phyloP scores from a whole-genome alignment of 2,113 vertebrate species.

The Ictalurus punctatus region DNA sequence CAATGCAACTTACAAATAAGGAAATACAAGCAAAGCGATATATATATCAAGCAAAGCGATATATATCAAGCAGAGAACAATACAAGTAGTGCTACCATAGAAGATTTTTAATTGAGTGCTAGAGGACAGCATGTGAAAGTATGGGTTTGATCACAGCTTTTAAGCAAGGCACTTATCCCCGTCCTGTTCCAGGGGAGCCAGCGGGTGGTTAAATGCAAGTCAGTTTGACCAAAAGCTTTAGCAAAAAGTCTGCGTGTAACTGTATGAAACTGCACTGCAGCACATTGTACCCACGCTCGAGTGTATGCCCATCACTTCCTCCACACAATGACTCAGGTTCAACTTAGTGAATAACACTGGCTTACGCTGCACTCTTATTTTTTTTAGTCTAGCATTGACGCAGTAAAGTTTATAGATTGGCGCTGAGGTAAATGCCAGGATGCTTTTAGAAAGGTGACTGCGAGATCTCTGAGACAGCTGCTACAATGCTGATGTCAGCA shows the following conservation, averaged over 20 bases:
- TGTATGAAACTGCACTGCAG: not conserved
- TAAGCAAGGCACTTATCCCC: constrained; percentile 9
- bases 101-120: too few relatives aligned
- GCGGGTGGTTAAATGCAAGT: constrained; percentile 6
- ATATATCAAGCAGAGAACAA: too few relatives aligned
- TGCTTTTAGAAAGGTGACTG: constrained; percentile 29
- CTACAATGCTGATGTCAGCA: constrained; percentile 21
- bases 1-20: too few relatives aligned
- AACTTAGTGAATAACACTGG: not conserved
- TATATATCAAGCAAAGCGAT: too few relatives aligned
- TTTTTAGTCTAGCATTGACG: not conserved
- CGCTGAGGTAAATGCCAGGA: constrained; percentile 21
- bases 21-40: too few relatives aligned
- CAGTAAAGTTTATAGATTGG: constrained; percentile 32
- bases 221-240: not conserved
- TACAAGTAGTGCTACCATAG: too few relatives aligned
- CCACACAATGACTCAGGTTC: constrained; percentile 28
- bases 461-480: constrained; percentile 16
- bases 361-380: constrained; percentile 14
- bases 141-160: constrained; percentile 2
- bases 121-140: not conserved
- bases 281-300: not conserved
- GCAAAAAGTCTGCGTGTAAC: not conserved
- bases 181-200: not conserved
- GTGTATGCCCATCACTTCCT: constrained; percentile 23